phyloP scores from a whole-genome alignment of 2,888 invertebrate species.

The Rhopalosiphum nymphaeae region DNA sequence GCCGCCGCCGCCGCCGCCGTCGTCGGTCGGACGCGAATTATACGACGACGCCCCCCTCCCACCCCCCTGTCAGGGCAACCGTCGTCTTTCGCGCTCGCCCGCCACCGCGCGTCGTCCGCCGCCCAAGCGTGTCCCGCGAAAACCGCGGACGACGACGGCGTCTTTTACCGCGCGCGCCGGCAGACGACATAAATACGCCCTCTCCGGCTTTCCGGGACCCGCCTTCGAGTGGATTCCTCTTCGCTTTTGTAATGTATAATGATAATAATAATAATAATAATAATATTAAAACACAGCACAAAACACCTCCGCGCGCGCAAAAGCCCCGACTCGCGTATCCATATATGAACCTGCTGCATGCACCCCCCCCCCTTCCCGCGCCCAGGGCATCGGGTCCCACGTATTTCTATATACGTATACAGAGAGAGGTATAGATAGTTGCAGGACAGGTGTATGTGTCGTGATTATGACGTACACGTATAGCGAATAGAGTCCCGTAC shows the following conservation, averaged over 20 bases:
- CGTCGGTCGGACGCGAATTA: constrained; percentile 30
- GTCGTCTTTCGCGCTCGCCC: not conserved
- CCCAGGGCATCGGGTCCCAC: not conserved
- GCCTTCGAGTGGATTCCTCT: constrained; percentile 18
- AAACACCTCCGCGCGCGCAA: not conserved
- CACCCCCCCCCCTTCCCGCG: not conserved
- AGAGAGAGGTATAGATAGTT: too few relatives aligned
- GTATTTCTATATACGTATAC: not conserved
- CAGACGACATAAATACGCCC: constrained; percentile 21
- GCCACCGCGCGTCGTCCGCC: not conserved
- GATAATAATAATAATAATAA: not conserved
- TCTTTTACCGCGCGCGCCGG: constrained; percentile 15
- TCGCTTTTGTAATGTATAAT: not conserved
- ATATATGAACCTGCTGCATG: not conserved
- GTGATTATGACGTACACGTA: too few relatives aligned
- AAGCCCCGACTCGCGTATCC: not conserved
- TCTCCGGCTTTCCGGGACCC: constrained; percentile 18
- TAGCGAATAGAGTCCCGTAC: too few relatives aligned
- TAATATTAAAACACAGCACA: not conserved
- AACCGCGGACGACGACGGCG: constrained; percentile 7
- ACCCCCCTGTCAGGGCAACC: not conserved
- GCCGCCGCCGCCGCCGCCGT: constrained; percentile 21
- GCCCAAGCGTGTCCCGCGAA: not conserved
- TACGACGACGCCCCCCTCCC: constrained; percentile 2
- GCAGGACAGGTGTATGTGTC: too few relatives aligned